A percentile compares a stretch with the other conserved stretches of the same genome.
Evolutionary conservation across 2,888 invertebrate genomes (phyloP).

Genomic region (Acanthoscelides obtectus): DNA sequence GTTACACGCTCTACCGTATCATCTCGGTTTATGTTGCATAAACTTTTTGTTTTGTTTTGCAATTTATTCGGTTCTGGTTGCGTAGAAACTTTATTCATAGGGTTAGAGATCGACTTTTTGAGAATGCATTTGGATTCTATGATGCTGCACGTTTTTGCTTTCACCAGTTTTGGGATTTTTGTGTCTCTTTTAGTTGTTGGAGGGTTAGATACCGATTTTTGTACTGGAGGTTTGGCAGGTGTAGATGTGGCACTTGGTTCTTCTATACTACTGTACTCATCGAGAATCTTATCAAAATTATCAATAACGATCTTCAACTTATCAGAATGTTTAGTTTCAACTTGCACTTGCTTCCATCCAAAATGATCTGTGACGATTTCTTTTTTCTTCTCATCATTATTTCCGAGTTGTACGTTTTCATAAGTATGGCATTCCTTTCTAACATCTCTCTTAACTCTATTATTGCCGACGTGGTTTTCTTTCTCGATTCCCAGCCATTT

Average conservation of each 20-base stretch:
- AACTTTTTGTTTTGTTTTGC: slow-evolving; percentile 33
- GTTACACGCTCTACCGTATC: neutral
- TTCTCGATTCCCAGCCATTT: slow-evolving; percentile 30
- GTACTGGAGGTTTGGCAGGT: slow-evolving; percentile 15
- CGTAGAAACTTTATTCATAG: slow-evolving; percentile 35
- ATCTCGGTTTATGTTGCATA: slow-evolving; percentile 27
- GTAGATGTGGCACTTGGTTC: slow-evolving; percentile 17
- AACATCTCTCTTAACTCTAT: slow-evolving; percentile 20
- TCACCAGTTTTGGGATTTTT: slow-evolving; percentile 57
- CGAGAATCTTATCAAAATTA: slow-evolving; percentile 53
- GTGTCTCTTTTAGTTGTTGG: slow-evolving; percentile 21
- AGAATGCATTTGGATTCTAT: slow-evolving; percentile 65
- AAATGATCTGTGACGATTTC: slow-evolving; percentile 15
- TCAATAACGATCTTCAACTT: slow-evolving; percentile 50
- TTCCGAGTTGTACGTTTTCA: slow-evolving; percentile 31
- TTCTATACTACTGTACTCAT: slow-evolving; percentile 41
- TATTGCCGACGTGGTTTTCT: slow-evolving; percentile 1
- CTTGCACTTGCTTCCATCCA: slow-evolving; percentile 45
- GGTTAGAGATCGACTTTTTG: slow-evolving; percentile 55
- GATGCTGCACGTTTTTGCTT: slow-evolving; percentile 67
- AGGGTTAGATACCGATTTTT: slow-evolving; percentile 11
- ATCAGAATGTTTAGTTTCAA: slow-evolving; percentile 30
- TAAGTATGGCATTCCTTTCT: slow-evolving; percentile 31
- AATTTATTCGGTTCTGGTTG: slow-evolving; percentile 8
- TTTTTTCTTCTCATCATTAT: slow-evolving; percentile 4